These are phyloP conservation scores for Apodemia hepburni DNA, from an alignment of 2,888 invertebrate species.

Conservation along the genomic window DNA sequence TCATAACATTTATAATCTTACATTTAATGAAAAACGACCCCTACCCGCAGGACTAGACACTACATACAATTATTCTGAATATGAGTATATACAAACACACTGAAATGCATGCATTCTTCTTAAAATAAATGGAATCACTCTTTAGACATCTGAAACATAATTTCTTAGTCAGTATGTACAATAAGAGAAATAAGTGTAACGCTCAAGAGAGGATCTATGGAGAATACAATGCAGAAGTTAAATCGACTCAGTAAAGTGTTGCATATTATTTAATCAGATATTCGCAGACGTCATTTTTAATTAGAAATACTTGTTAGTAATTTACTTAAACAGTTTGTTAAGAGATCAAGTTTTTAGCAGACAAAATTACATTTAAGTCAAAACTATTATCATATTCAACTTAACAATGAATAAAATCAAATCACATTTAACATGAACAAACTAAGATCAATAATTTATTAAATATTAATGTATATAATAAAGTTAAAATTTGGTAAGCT, in stretches of 20 bases:
- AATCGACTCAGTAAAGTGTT: background rate
- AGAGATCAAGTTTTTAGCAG: slow-evolving; percentile 27
- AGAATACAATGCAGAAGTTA: slow-evolving; percentile 1
- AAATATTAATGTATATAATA: slow-evolving; percentile 9
- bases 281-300: background rate
- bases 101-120: slow-evolving; percentile 78
- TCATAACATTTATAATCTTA: slow-evolving; percentile 58
- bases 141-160: slow-evolving; percentile 57
- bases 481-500: slow-evolving; percentile 10
- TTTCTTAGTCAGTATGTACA: slow-evolving; percentile 63
- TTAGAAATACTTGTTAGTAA: slow-evolving; percentile 12
- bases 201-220: background rate
- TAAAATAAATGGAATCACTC: slow-evolving; percentile 78
- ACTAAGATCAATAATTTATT: slow-evolving; percentile 10
- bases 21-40: slow-evolving; percentile 67
- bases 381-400: slow-evolving; percentile 17
- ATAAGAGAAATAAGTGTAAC: slow-evolving; percentile 34
- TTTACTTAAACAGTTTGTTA: slow-evolving; percentile 19
- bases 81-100: slow-evolving; percentile 75
- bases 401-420: slow-evolving; percentile 11
- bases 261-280: slow-evolving; percentile 4
- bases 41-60: slow-evolving; percentile 74
- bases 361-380: slow-evolving; percentile 18
- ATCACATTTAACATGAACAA: slow-evolving; percentile 17
- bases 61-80: slow-evolving; percentile 61